phyloP scores from a whole-genome alignment of 2,797 vertebrate genomes.

The Meriones psammophilus region DNA sequence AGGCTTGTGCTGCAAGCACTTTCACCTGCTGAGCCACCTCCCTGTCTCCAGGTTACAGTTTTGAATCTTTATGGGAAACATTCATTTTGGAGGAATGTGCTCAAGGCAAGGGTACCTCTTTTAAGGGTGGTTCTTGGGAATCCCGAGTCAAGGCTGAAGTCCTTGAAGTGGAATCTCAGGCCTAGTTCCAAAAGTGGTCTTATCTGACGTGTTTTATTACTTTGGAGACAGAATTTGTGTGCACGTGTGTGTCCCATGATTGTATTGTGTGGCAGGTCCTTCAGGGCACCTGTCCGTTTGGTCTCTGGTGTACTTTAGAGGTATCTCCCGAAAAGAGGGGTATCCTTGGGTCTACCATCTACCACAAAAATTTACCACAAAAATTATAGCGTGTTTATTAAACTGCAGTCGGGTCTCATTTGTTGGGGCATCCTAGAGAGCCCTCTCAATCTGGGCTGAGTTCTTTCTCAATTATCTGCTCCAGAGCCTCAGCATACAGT shows the following conservation, averaged over 20 bases:
- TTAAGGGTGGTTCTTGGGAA: neutral
- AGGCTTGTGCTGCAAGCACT: neutral
- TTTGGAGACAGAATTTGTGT: neutral
- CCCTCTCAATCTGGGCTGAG: neutral
- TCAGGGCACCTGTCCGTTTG: neutral
- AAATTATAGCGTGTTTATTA: neutral
- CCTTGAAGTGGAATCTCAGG: neutral
- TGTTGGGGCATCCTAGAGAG: neutral
- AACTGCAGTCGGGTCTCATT: neutral
- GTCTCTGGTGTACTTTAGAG: neutral
- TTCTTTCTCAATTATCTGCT: neutral
- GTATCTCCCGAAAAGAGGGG: rapidly evolving
- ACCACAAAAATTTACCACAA: neutral
- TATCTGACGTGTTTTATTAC: neutral
- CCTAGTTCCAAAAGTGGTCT: neutral
- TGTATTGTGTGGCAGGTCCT: neutral
- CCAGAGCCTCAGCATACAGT: no score
- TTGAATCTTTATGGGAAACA: neutral
- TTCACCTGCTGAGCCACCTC: neutral
- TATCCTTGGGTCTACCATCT: neutral
- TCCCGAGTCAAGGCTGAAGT: neutral
- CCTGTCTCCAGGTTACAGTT: neutral
- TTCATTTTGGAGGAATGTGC: neutral
- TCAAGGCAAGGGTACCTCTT: neutral
- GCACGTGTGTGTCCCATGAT: no score